Base-by-base conservation (phyloP, 2,113 vertebrate species). In the Tylochromis polylepis region DNA sequence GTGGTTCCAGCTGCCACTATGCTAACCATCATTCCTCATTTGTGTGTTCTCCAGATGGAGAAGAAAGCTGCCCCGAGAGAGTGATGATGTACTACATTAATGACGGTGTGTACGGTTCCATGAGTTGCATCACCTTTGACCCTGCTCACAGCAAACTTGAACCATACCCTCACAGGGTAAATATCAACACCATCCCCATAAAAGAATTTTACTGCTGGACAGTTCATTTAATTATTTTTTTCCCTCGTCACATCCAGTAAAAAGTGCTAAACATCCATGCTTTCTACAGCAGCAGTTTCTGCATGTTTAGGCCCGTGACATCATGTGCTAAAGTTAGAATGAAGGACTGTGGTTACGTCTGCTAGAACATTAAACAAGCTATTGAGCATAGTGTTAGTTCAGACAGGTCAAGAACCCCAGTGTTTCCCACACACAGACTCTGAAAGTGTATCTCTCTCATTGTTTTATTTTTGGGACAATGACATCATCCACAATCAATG, bases 41-140 rank as follows among this genome's bases (percentile, higher is more conserved):
- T 60, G 11, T 46, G 11, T 5, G 36, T 46, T 22, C 60, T 62
- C 14, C 86, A 88, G 83, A 77, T 2, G 41, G 67, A 46, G 94
- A 91, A 10, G 51, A 11, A 58, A 70, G 31, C 51, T 7, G 27
- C 16, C 95, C 85, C 38, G 27, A 83, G 9, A 89, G 24, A 62
- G 16, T 5, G 46, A 86, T 90, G 70, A 79, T 84, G 77, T 91
- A 92, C 78, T 92, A 82, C 79, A 8, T 92, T 1, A 89, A 72
- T 29, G 87, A 92, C 12, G 81, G 91, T 1, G 12, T 91, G 27
- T 86, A 88, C 2, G 80, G 91, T 31, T 89, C 89, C 15, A 72
- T 72, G 67, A 72, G 67, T 27, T 46, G 67, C 67, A 18, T 46
- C 67, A 72, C 3, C 14, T 92, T 2, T 10, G 62, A 91, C 4